Evolutionary conservation across 2,888 invertebrate species (phyloP).

Genomic region (Phymatocera aterrima): DNA sequence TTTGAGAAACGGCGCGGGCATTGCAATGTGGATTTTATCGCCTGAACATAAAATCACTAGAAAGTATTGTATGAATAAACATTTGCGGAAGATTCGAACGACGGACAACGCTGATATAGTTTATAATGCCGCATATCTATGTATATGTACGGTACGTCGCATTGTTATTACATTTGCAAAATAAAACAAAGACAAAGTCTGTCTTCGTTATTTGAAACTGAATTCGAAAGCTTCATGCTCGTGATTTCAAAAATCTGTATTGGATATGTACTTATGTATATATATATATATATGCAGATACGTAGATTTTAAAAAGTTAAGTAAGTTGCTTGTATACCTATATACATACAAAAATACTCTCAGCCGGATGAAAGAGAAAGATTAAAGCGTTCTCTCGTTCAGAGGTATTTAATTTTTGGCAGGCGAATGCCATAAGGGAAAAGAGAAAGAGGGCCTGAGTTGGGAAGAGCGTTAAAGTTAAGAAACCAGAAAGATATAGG

Average conservation of each 20-base stretch:
- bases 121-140: too few species aligned
- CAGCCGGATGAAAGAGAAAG: background rate
- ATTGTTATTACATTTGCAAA: too few species aligned
- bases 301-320: too few species aligned
- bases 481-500: conserved; percentile 23
- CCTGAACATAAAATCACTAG: background rate
- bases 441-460: background rate
- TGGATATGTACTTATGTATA: too few species aligned
- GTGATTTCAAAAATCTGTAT: too few species aligned
- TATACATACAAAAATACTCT: background rate
- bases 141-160: too few species aligned
- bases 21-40: conserved; percentile 27
- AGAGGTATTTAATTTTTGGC: conserved; percentile 38
- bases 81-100: background rate
- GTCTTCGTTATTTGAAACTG: too few species aligned
- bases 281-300: too few species aligned
- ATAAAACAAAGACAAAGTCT: too few species aligned
- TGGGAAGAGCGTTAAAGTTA: background rate
- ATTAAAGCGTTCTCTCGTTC: conserved; percentile 18
- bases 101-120: background rate
- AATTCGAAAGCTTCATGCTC: too few species aligned
- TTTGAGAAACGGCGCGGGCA: background rate
- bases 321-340: too few species aligned
- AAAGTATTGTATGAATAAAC: background rate
- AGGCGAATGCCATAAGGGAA: background rate